Conservation (phyloP, 2,113 vertebrate genomes). For the Hyla sarda region DNA sequence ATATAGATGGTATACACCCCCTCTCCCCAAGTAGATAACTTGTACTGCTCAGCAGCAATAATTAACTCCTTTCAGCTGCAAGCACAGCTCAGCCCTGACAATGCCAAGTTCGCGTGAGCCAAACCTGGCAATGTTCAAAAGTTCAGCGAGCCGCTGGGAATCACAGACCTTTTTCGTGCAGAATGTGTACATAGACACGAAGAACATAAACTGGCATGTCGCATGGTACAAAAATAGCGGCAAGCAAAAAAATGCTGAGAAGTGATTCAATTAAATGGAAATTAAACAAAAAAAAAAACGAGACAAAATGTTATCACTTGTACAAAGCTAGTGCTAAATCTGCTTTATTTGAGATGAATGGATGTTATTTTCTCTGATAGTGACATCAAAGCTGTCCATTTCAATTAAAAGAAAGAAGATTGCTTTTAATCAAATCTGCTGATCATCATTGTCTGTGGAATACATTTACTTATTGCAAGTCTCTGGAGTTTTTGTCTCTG, state of each 20-base stretch:
- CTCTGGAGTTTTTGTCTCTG: constrained; percentile 7
- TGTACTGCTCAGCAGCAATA: no score
- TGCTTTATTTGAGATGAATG: constrained; percentile 52
- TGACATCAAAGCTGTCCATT: constrained; percentile 57
- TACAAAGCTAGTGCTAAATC: constrained; percentile 44
- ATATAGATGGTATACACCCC: no score
- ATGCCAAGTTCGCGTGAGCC: no score
- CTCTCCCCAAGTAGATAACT: no score
- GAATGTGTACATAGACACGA: not conserved
- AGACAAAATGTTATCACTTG: constrained; percentile 43
- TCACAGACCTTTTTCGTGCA: no score
- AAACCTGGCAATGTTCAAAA: no score
- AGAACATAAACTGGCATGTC: not conserved
- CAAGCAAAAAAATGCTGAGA: not conserved
- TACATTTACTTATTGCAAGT: constrained; percentile 50
- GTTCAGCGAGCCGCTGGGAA: no score
- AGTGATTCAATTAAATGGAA: constrained; percentile 16
- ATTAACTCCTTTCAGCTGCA: no score
- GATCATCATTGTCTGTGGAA: constrained; percentile 37
- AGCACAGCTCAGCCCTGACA: no score
- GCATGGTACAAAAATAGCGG: not conserved
- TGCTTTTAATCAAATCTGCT: constrained; percentile 56
- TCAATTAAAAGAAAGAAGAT: constrained; percentile 55
- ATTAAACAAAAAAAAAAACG: constrained; percentile 16
- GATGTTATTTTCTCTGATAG: constrained; percentile 54